Base-by-base conservation (phyloP, 2,888 invertebrate genomes). In the Cetonia aurata region DNA sequence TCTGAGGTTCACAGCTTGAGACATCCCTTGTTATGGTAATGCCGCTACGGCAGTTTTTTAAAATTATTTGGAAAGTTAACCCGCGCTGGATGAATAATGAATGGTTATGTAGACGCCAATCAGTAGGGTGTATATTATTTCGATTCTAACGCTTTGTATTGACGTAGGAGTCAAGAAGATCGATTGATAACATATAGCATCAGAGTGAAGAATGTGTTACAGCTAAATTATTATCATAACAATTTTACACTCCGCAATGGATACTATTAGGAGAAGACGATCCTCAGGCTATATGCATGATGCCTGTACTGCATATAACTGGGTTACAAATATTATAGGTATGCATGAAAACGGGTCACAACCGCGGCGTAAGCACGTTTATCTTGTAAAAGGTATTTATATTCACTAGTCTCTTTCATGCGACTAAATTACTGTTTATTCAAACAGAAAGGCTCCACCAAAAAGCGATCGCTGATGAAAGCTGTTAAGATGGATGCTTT, bases 301-400 rank as follows among this genome's bases (percentile, higher is more conserved):
- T 67, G 37, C 46, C 37, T 12, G 48, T 60, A 52, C 62, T 13
- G 37, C 48, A 57, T 33, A 31, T 25, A 71, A 69, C 65, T 71
- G 41, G 69, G 69, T 69, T 71, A 69, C 37, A 46, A 69, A 57
- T 48, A 56, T 25, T 56, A 8, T 48, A 48, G 25, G 48, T 44
- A 53, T 48, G 42, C 55, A 69, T 56, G 12, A 17, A 71, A 69
- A 71, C 50, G 37, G 66, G 65, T 69, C 69, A 69, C 66, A 65
- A 37, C 66, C 50, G 48, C 56, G 60, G 48, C 56, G 62, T 17
- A 48, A 65, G 33, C 53, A 68, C 53, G 17, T 37, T 71, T 48
- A 31, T 60, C 46, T 52, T 62, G 59, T 33, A 69, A 71, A 65
- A 65, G 17, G 17, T 71, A 60, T 60, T 71, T 67, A 67, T 60